Evolutionary conservation across 2,888 invertebrate genomes (phyloP).

Genomic region (Endotricha flammealis): DNA sequence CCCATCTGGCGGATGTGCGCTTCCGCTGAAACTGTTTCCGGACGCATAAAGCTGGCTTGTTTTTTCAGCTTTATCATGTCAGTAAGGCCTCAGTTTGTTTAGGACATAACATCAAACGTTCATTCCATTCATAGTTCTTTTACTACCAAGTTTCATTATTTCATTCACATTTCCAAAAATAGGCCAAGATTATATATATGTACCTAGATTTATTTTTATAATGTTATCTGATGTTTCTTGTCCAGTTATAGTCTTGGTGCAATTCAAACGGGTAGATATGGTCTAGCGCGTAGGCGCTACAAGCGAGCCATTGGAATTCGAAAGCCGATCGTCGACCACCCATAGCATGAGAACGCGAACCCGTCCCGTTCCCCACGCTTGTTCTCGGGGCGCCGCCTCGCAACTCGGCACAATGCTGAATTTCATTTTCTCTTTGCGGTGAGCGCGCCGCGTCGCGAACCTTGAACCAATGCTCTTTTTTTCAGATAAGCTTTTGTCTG

Average conservation of each 20-base stretch:
- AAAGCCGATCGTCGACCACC: slow-evolving; percentile 76
- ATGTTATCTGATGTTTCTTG: not conserved
- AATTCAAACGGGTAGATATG: slow-evolving; percentile 25
- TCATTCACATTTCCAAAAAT: slow-evolving; percentile 6
- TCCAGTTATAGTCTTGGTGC: slow-evolving; percentile 14
- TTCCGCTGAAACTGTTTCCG: slow-evolving; percentile 71
- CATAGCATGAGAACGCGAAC: slow-evolving; percentile 74
- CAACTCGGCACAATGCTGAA: slow-evolving; percentile 72
- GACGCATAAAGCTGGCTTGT: slow-evolving; percentile 59
- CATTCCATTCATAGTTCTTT: slow-evolving; percentile 51
- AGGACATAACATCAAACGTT: slow-evolving; percentile 36
- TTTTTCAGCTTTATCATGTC: slow-evolving; percentile 61
- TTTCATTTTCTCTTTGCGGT: slow-evolving; percentile 67
- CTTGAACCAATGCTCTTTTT: slow-evolving; percentile 27
- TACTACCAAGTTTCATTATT: slow-evolving; percentile 17
- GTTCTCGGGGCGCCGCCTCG: slow-evolving; percentile 63
- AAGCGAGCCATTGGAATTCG: slow-evolving; percentile 74
- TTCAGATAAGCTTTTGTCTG: slow-evolving; percentile 12
- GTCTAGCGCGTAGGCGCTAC: slow-evolving; percentile 68
- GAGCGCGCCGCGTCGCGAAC: slow-evolving; percentile 38
- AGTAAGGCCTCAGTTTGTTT: slow-evolving; percentile 51
- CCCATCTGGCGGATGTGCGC: slow-evolving; percentile 75
- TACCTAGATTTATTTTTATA: not conserved
- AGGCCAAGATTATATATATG: no score
- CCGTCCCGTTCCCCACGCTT: slow-evolving; percentile 71